Base-by-base conservation (phyloP, 1,140 invertebrate species). In the Leptopilina boulardi region DNA sequence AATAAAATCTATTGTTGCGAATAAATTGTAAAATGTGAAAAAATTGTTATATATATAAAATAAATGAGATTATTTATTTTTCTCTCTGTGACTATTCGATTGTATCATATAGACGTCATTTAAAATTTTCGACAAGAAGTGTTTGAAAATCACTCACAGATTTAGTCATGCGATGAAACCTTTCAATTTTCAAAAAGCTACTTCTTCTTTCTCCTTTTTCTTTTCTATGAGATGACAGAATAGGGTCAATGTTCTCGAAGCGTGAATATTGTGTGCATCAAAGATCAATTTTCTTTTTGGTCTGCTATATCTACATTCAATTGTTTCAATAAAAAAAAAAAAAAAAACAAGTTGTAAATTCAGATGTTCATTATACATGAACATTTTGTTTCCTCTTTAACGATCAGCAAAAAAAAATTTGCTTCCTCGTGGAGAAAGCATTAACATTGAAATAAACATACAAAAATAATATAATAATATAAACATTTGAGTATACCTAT, bases 101-200 rank as follows among this genome's bases (percentile, higher is more conserved):
- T 18, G 18, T 21, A 18, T 54, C n/a, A 21, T 1, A 47, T 47
- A 18, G 6, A 30, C 21, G 26, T 30, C 11, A 66, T 30, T 74
- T 56, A 10, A 26, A n/a, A 34, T 23, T 38, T 30, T 42, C 21
- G 44, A 26, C 54, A 23, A 21, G 66, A 73, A 44, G 47, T 23
- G 44, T 15, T 26, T 34, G 51, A 47, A 26, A 44, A 26, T 71
- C 13, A 51, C 38, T 71, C 42, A 76, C 66, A 71, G 59, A 51
- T 26, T 70, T 71, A 66, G 30, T 70, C 59, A 76, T 70, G 70
- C 13, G 59, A 13, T n/a, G 59, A 34, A 66, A 66, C 23, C 23
- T 66, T 30, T 26, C 6, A 66, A 15, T 66, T 66, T 66, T n/a
- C 11, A 66, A 66, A 66, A 66, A 30, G 21, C 21, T 26, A n/a